Percentiles rank a stretch among this genome's conserved stretches.
Evolutionary conservation across 2,888 invertebrate species (phyloP).

Genomic region (Unio delphinus): DNA sequence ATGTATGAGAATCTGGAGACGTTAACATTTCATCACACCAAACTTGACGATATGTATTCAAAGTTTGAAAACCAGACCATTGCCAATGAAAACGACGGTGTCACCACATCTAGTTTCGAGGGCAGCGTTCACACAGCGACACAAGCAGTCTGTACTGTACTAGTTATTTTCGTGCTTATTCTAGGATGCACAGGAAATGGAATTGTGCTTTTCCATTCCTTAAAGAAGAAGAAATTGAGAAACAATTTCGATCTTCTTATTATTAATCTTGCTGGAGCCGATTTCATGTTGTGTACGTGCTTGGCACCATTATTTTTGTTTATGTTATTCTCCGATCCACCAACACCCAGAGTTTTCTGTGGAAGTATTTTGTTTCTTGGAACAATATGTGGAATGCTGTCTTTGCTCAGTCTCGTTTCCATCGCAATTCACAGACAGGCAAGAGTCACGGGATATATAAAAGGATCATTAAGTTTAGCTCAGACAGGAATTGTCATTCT

Average conservation of each 20-base stretch:
- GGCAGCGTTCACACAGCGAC: slow-evolving; percentile 59
- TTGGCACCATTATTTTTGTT: slow-evolving; percentile 56
- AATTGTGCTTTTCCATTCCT: slow-evolving; percentile 49
- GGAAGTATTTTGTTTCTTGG: slow-evolving; percentile 53
- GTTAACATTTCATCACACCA: too few species aligned
- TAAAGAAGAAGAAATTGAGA: slow-evolving; percentile 45
- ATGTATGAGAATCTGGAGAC: too few species aligned
- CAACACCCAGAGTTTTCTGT: slow-evolving; percentile 53
- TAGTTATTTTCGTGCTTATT: slow-evolving; percentile 55
- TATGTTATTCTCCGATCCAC: slow-evolving; percentile 51
- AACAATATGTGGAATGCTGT: slow-evolving; percentile 48
- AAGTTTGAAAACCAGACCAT: too few species aligned
- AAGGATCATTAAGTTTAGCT: slow-evolving; percentile 40
- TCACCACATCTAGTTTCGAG: slow-evolving; percentile 16
- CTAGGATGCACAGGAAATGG: slow-evolving; percentile 60
- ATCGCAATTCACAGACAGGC: slow-evolving; percentile 54
- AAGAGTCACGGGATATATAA: slow-evolving; percentile 43
- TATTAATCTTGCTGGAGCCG: slow-evolving; percentile 54
- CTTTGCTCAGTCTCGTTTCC: slow-evolving; percentile 53
- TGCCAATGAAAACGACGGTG: not conserved
- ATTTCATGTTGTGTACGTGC: slow-evolving; percentile 55
- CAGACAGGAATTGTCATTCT: slow-evolving; percentile 42
- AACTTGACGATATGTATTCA: too few species aligned
- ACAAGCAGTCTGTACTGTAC: slow-evolving; percentile 58
- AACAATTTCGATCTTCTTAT: slow-evolving; percentile 54